Evolutionary conservation across 2,888 invertebrate genomes (phyloP).

Genomic region (Caenorhabditis sp.): DNA sequence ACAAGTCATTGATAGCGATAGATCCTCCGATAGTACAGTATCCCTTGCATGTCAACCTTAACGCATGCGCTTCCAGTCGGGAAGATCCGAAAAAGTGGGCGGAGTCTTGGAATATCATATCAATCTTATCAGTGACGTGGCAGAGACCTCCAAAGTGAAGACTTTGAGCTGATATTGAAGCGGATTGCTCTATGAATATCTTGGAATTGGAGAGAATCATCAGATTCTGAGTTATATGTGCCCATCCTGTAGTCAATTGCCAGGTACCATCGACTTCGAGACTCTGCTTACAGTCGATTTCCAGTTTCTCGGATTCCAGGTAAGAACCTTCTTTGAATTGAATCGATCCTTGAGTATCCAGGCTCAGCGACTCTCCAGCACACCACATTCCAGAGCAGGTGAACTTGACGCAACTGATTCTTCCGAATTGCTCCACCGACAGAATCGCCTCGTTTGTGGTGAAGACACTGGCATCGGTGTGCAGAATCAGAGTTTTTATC

Average conservation of each 20-base stretch:
- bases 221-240: conserved; percentile 42
- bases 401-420: conserved; percentile 65
- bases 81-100: conserved; percentile 70
- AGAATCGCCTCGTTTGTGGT: conserved; percentile 59
- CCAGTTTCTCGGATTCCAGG: conserved; percentile 70
- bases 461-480: conserved; percentile 38
- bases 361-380: conserved; percentile 54
- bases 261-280: conserved; percentile 66
- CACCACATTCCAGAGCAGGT: conserved; percentile 73
- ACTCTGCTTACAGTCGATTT: conserved; percentile 47
- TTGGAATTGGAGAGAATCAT: conserved; percentile 60
- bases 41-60: conserved; percentile 62
- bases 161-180: conserved; percentile 46
- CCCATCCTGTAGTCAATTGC: conserved; percentile 67
- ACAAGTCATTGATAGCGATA: conserved; percentile 62
- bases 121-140: conserved; percentile 63
- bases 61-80: conserved; percentile 61
- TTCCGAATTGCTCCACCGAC: conserved; percentile 59
- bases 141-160: conserved; percentile 67
- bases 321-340: conserved; percentile 66
- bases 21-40: conserved; percentile 69
- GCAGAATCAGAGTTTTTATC: conserved; percentile 52
- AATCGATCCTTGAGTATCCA: conserved; percentile 56
- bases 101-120: conserved; percentile 66
- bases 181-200: conserved; percentile 66